Evolutionary conservation across 2,113 vertebrate genomes (phyloP), one percentile per base, ranked within the genome.

Genomic region (Austrofundulus limnaeus): DNA sequence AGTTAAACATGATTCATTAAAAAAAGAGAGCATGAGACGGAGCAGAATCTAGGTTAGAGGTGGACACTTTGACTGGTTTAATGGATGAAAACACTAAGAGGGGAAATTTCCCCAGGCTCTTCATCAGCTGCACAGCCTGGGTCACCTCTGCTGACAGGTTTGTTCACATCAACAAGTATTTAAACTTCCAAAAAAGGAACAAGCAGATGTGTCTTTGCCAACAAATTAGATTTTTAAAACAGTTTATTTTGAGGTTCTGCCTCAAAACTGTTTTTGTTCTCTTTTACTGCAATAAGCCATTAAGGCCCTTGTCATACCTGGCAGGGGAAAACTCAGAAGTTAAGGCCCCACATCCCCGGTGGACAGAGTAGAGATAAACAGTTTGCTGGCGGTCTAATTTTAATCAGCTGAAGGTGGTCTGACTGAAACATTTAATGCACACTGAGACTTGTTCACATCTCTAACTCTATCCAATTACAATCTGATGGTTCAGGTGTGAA

Each of bases 21-120:
- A 48, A 53, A 46, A 5, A 4, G 11, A 25, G 5, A 28, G 28
- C 3, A 7, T 1, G n/a, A 11, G 46, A 15, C 41, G 8, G 46
- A 20, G 1, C 39, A 47, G 51, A 20, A 1, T 31, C 13, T 16
- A n/a, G 21, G 19, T 66, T 31, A 41, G 42, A 41, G n/a, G 61
- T n/a, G 12, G 52, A 5, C 39, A 20, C 60, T 65, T 19, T 49
- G 55, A 65, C 61, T 19, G 49, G 3, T 21, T 6, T 11, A 16
- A 20, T 4, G 9, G 24, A 48, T 11, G 42, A 34, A 43, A 50
- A 58, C 53, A 28, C 17, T 47, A 48, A 52, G 62, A 39, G 60
- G 38, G 38, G 55, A 69, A 54, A 51, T 67, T 43, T 71, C 42
- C 66, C 24, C 9, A 48, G 53, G 58, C 57, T 24, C 61, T 15